Base-by-base conservation (phyloP, 2,888 invertebrate genomes). In the Cephus sareptanus region DNA sequence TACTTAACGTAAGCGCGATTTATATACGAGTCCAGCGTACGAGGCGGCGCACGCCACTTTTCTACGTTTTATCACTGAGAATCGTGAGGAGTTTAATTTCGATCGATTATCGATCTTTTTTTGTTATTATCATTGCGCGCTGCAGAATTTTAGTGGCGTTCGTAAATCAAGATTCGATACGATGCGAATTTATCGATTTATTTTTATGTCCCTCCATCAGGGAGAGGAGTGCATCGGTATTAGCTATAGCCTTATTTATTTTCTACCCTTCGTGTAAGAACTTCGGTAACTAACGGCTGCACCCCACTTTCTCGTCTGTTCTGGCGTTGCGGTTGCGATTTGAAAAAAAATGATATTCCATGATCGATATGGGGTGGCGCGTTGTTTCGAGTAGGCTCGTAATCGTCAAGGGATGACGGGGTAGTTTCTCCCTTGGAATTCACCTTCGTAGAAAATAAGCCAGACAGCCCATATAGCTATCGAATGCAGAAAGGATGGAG, bases 1-100 rank as follows among this genome's bases (percentile, higher is more conserved):
- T 87, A 86, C 87, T 87, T 86, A 86, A 15, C 6, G 40, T 23
- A 23, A 56, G 23, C 23, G 40, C 40, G 40, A 56, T 56, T 56
- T 56, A 56, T 56, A 56, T 56, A 23, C 6, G 40, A 15, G 40
- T 56, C 40, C 40, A 9, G 40, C 15, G 40, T 23, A 23, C 40
- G 40, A 56, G 40, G 23, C 40, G 40, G 23, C 40, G 40, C 40
- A 56, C 40, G 40, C 23, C 40, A 56, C 40, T 56, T 56, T 56
- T 15, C 15, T 23, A 6, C 15, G 40, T 56, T 23, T 56, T 56
- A 56, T 56, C 40, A 56, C 6, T 15, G 40, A 6, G 40, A 56
- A 56, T 56, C 23, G 9, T 2, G 23, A 23, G 40, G 40, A 6
- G 6, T 23, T 56, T 56, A 56, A 23, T 56, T 56, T 56, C 0